phyloP scores from a whole-genome alignment of 2,797 vertebrate species.

The Echeneis naucrates region DNA sequence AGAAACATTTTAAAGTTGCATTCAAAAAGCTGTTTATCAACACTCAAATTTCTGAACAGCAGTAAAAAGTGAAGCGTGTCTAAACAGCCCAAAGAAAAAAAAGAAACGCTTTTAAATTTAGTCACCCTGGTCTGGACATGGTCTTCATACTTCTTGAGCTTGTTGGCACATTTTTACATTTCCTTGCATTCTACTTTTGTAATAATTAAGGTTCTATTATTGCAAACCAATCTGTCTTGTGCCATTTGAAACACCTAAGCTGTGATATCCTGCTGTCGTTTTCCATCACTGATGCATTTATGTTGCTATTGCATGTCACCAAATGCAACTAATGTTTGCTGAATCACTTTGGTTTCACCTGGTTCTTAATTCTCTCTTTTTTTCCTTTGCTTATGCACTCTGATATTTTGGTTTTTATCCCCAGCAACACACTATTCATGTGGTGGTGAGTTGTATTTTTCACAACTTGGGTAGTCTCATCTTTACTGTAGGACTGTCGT shows the following conservation, averaged over 20 bases:
- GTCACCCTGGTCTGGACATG: slow-evolving; percentile 3
- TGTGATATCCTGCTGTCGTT: slow-evolving; percentile 54
- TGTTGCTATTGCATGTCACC: slow-evolving; percentile 75
- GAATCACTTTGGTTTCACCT: slow-evolving; percentile 78
- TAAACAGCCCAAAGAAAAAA: neutral
- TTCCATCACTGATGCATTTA: slow-evolving; percentile 63
- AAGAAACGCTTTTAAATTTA: slow-evolving; percentile 5
- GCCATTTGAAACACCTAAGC: slow-evolving; percentile 12
- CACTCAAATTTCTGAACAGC: neutral
- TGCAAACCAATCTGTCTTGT: slow-evolving; percentile 10
- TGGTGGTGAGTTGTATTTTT: slow-evolving; percentile 97
- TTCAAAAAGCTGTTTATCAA: neutral
- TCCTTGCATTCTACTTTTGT: slow-evolving; percentile 40
- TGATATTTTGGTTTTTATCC: slow-evolving; percentile 91
- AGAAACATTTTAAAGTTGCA: neutral
- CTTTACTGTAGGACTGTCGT: slow-evolving; percentile 54
- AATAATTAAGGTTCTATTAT: slow-evolving; percentile 22
- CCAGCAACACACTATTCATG: slow-evolving; percentile 99
- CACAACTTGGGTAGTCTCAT: slow-evolving; percentile 73
- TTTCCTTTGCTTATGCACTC: slow-evolving; percentile 93
- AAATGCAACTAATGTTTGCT: slow-evolving; percentile 76
- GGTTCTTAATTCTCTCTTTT: slow-evolving; percentile 89
- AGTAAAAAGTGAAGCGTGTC: neutral
- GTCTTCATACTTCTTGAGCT: slow-evolving; percentile 32
- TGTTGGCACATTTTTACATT: slow-evolving; percentile 27